Percentiles rank a stretch among this genome's conserved stretches.
Evolutionary conservation across 1,140 invertebrate genomes (phyloP).

Genomic region (Caenorhabditis brenneri): DNA sequence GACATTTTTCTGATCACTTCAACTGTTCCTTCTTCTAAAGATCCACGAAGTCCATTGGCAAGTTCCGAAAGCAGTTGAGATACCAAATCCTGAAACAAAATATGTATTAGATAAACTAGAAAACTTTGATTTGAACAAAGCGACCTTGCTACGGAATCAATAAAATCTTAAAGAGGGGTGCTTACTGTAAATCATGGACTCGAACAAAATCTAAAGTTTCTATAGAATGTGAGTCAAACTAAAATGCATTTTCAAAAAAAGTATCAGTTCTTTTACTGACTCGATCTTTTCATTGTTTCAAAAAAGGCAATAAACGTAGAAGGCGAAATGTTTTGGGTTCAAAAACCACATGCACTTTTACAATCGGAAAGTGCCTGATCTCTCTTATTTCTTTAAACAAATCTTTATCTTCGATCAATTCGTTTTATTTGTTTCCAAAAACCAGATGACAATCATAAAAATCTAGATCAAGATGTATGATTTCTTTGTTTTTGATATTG

Average conservation of each 20-base stretch:
- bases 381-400: background rate
- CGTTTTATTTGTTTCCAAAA: background rate
- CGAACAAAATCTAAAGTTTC: no score
- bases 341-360: background rate
- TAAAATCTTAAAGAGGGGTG: no score
- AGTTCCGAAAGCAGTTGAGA: background rate
- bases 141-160: no score
- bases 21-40: slow-evolving; percentile 34
- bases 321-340: background rate
- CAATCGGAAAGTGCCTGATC: background rate
- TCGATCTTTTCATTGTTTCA: no score
- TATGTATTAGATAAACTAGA: no score
- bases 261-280: no score
- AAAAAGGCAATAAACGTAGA: background rate
- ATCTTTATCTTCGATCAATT: background rate
- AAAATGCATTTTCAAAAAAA: no score
- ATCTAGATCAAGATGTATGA: background rate
- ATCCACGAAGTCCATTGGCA: slow-evolving; percentile 30
- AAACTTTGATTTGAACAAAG: no score
- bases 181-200: no score
- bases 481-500: background rate
- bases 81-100: background rate
- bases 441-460: slow-evolving; percentile 29
- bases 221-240: no score
- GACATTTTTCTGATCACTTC: slow-evolving; percentile 45